Base-by-base conservation (phyloP, 2,888 invertebrate genomes). In the Agrypnus murinus region DNA sequence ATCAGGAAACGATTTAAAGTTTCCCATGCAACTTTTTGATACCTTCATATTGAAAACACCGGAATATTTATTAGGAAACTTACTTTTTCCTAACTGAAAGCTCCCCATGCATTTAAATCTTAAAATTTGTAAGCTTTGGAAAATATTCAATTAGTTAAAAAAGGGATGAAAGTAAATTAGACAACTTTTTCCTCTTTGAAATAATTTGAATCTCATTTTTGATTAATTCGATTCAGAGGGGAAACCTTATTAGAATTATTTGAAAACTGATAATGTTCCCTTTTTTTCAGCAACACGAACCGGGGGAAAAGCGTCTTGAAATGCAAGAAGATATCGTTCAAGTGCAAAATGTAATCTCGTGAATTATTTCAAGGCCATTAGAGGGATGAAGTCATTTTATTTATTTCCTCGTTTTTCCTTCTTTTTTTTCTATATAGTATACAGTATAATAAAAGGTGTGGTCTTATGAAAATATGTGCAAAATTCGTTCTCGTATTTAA, bases 1-100 rank as follows among this genome's bases (percentile, higher is more conserved):
- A 71, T 73, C 65, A 71, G 58, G 45, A 67, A 64, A 43, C 71
- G 60, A 71, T 71, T 71, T 68, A 65, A 45, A 46, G 14, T 46
- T 65, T 43, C 14, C 43, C 40, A 19, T 15, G 19, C 38, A 50
- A 25, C 48, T 38, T 60, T 46, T 43, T 43, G 60, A 43, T 60
- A 17, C 45, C 46, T 32, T 32, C 60, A 46, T 60, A 60, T 60
- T 60, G 45, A 60, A 60, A 60, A 60, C 32, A 45, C 17, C 31
- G 45, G 60, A 46, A 45, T 46, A 60, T 46, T 60, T 60, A 60
- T 46, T 60, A 45, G 45, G 32, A 32, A 60, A 32, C 60, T 60
- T 46, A 17, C 55, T 55, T 31, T 5, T 9, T n/a, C 50, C 17
- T 25, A 25, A 25, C 25, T 25, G 12, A 40, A 19, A 38, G 17